These are phyloP conservation scores for Pomatorhinus ruficollis DNA, from an alignment of 2,113 vertebrate genomes.

Conservation along the genomic window DNA sequence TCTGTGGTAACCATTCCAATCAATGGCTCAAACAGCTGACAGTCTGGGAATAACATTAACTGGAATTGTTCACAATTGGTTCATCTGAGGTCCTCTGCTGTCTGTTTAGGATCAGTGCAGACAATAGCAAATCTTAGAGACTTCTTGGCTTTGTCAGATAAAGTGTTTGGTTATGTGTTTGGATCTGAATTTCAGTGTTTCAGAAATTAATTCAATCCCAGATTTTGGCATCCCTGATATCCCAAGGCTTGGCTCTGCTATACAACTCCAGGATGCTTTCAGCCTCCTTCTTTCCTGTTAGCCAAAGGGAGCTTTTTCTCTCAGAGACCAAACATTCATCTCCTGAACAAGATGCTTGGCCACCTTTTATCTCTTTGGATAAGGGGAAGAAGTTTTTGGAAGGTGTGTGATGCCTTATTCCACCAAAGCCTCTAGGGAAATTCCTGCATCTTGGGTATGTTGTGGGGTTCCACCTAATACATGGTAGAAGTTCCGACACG, in stretches of 20 bases:
- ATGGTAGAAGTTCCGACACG: neutral
- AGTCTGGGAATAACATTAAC: neutral
- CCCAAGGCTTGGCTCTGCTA: neutral
- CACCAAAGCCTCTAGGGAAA: neutral
- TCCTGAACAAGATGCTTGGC: neutral
- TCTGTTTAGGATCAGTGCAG: neutral
- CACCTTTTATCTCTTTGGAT: neutral
- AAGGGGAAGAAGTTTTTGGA: neutral
- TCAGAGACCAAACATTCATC: neutral
- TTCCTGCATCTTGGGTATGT: neutral
- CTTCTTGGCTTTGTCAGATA: neutral
- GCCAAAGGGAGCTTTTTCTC: neutral
- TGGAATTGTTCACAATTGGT: neutral
- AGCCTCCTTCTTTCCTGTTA: neutral
- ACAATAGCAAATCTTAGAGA: neutral
- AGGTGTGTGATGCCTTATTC: neutral
- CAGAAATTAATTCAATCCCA: neutral
- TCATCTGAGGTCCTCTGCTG: slow-evolving; percentile 23
- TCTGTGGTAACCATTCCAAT: neutral
- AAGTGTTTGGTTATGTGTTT: neutral
- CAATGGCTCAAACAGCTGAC: neutral
- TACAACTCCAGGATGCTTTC: neutral
- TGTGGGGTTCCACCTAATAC: neutral
- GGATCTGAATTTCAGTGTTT: neutral
- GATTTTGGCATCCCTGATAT: neutral